Evolutionary conservation across 2,888 invertebrate species (phyloP).

Genomic region (Meloe dianella): DNA sequence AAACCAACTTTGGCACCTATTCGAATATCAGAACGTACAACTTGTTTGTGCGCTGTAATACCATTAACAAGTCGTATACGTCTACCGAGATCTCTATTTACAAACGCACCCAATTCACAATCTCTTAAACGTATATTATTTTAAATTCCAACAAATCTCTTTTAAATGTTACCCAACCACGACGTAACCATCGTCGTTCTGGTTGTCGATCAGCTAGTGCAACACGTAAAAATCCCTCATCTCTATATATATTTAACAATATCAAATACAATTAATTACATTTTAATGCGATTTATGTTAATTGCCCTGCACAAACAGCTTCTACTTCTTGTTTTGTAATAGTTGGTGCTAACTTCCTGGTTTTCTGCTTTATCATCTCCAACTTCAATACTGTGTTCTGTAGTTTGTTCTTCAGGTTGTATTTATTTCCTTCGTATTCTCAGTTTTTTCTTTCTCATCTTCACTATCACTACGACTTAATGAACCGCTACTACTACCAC

Average conservation of each 20-base stretch:
- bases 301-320: constrained; percentile 65
- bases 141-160: constrained; percentile 96
- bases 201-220: constrained; percentile 97
- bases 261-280: neutral
- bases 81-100: constrained; percentile 94
- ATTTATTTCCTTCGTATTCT: constrained; percentile 48
- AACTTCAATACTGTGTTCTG: constrained; percentile 54
- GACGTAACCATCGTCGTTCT: constrained; percentile 93
- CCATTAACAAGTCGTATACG: constrained; percentile 92
- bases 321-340: constrained; percentile 98
- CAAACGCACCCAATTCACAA: constrained; percentile 92
- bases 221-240: constrained; percentile 92
- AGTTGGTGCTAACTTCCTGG: constrained; percentile 93
- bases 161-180: constrained; percentile 98
- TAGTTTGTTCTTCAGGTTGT: constrained; percentile 47
- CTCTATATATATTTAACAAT: constrained; percentile 65
- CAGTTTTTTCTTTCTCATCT: constrained; percentile 48
- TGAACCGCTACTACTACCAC: constrained; percentile 57
- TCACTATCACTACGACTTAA: constrained; percentile 62
- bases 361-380: constrained; percentile 61
- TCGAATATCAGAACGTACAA: constrained; percentile 90
- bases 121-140: constrained; percentile 91
- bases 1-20: constrained; percentile 90
- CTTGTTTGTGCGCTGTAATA: constrained; percentile 85
- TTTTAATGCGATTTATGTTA: neutral